Conservation (phyloP, 2,113 vertebrate species). For the Hiodon tergisus region DNA sequence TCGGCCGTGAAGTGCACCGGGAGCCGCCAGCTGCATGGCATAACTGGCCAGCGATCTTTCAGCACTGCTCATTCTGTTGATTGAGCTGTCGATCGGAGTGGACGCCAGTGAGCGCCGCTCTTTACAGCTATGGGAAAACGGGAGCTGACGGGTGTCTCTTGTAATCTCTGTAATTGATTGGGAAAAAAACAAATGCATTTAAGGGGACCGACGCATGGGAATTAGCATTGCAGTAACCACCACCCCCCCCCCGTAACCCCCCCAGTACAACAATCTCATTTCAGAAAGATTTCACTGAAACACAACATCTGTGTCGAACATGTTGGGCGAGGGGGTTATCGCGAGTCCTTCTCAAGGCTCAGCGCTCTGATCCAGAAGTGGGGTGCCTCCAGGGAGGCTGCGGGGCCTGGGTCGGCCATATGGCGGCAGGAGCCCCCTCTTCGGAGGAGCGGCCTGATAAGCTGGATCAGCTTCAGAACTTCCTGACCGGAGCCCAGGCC, state of each 20-base stretch:
- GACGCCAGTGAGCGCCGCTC: background rate
- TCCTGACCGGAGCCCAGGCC: slow-evolving; percentile 74
- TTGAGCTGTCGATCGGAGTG: background rate
- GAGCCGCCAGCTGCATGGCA: slow-evolving; percentile 18
- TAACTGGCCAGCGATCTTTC: slow-evolving; percentile 25
- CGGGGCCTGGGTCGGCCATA: slow-evolving; percentile 81
- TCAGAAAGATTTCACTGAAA: slow-evolving; percentile 74
- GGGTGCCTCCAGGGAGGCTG: slow-evolving; percentile 73
- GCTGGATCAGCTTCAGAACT: slow-evolving; percentile 76
- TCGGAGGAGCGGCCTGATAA: slow-evolving; percentile 76
- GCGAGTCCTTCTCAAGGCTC: slow-evolving; percentile 60
- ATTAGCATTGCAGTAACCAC: slow-evolving; percentile 22
- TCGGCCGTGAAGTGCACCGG: slow-evolving; percentile 11
- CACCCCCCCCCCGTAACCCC: slow-evolving; percentile 28
- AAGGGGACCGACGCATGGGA: slow-evolving; percentile 39
- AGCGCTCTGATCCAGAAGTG: slow-evolving; percentile 72
- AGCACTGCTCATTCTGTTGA: background rate
- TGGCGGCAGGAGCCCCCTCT: slow-evolving; percentile 74
- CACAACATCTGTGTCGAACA: slow-evolving; percentile 77
- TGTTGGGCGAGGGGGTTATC: slow-evolving; percentile 48
- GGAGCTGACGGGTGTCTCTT: background rate
- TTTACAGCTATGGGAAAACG: background rate
- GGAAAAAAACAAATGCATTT: slow-evolving; percentile 17
- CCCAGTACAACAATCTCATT: slow-evolving; percentile 39
- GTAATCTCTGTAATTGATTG: slow-evolving; percentile 16